Evolutionary conservation across 1,140 invertebrate species (phyloP), one percentile per base, ranked within the genome.

Genomic region (Philopotamus ludificatus): DNA sequence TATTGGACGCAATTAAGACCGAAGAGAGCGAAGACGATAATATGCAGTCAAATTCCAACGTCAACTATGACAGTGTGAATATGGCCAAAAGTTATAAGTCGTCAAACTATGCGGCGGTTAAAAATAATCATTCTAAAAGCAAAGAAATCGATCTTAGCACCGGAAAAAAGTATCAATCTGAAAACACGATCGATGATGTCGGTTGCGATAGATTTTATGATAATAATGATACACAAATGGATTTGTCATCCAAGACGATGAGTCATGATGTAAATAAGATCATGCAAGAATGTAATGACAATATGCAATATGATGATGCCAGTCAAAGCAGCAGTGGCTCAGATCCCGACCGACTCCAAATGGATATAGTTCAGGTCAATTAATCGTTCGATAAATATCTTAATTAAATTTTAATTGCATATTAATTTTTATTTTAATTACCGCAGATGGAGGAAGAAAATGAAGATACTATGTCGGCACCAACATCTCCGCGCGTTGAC

Each of bases 261-360:
- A 65, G 63, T 42, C 57, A 69, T 4, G 44, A 65, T 16, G 47
- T 50, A 3, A 55, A 58, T 42, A 70, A 66, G 47, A 45, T 58
- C 16, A 45, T 51, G 16, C 57, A 60, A 60, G 61, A 70, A 23
- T 44, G 49, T 54, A 62, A 70, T 44, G 42, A 62, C 68, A 73
- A 4, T 73, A 75, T 10, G 72, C 77, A 2, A 39, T 80, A 79
- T 62, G 79, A 81, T 58, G 79, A 80, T 10, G 78, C 76, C 71
- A 81, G 79, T 66, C 78, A 77, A 54, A 80, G 79, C 70, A 81
- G 79, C 72, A 80, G 79, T 59, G 79, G 76, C 2, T 80, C 79
- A 1, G 79, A 81, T 67, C 79, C 79, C 1, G 79, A 81, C 60
- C 72, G 79, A 59, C 72, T 81, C 62, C 79, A 81, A 63, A 81